A percentile compares a stretch with the other conserved stretches of the same genome.
phyloP scores from a whole-genome alignment of 2,113 vertebrate genomes.

The Myotis davidii region DNA sequence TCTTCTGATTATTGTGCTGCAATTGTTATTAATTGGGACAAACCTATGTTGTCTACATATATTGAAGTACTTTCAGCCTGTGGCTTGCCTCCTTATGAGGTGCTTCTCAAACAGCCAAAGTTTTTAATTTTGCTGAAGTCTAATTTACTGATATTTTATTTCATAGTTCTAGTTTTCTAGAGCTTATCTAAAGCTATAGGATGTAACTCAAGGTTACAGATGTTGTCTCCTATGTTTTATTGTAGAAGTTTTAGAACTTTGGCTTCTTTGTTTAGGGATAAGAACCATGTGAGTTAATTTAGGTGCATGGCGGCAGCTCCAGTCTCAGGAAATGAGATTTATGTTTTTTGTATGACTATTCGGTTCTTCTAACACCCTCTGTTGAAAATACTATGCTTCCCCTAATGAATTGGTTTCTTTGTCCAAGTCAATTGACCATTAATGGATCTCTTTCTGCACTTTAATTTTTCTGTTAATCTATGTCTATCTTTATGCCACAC shows the following conservation, averaged over 20 bases:
- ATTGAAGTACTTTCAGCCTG: neutral
- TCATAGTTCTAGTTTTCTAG: neutral
- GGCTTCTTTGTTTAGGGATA: neutral
- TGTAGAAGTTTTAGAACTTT: neutral
- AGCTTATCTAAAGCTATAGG: neutral
- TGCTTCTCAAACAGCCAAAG: neutral
- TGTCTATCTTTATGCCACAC: neutral
- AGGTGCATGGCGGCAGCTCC: neutral
- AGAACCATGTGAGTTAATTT: neutral
- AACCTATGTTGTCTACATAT: neutral
- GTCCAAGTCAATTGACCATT: neutral
- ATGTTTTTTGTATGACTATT: neutral
- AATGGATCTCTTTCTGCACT: neutral
- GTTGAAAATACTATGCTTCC: neutral
- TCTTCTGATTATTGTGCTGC: neutral
- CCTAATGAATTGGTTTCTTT: neutral
- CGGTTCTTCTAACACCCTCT: neutral
- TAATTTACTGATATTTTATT: neutral
- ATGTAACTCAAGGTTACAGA: neutral
- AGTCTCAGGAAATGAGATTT: neutral
- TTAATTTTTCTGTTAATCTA: neutral
- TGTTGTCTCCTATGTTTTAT: neutral
- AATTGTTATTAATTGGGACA: neutral
- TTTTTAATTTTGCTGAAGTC: neutral
- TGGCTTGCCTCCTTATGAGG: neutral